A percentile compares a stretch with the other conserved stretches of the same genome.
Conservation (phyloP, 2,888 invertebrate genomes). For the Brassicogethes aeneus region DNA sequence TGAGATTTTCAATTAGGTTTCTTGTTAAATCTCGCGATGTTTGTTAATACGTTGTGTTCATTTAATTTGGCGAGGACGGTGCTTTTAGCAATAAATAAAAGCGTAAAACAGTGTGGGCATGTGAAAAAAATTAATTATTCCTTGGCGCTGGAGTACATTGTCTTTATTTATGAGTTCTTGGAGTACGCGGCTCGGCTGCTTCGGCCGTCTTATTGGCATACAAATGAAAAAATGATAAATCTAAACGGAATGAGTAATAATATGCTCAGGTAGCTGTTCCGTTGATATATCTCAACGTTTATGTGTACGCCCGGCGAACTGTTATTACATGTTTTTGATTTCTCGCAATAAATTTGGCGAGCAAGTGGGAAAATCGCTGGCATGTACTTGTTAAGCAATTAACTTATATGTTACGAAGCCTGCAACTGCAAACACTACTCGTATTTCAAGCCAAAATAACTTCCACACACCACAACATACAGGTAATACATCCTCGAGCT, state of each 20-base stretch:
- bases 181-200: background rate
- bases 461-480: no score
- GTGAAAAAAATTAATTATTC: background rate
- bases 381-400: conserved; percentile 28
- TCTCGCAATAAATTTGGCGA: conserved; percentile 21
- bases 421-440: conserved; percentile 2
- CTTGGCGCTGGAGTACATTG: background rate
- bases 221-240: conserved; percentile 27
- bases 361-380: conserved; percentile 22
- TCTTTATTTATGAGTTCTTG: conserved; percentile 3
- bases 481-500: no score
- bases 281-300: conserved; percentile 28
- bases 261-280: conserved; percentile 28
- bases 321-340: conserved; percentile 28
- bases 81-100: background rate
- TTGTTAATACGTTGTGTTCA: no score
- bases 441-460: background rate
- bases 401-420: conserved; percentile 18
- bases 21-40: no score
- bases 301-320: conserved; percentile 20
- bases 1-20: no score
- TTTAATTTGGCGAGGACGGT: no score
- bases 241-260: conserved; percentile 28
- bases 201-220: background rate
- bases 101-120: background rate